Base-by-base conservation (phyloP, 30 jellyfish, hydroid and myxozoan genomes). In the Aurelia coerulea region DNA sequence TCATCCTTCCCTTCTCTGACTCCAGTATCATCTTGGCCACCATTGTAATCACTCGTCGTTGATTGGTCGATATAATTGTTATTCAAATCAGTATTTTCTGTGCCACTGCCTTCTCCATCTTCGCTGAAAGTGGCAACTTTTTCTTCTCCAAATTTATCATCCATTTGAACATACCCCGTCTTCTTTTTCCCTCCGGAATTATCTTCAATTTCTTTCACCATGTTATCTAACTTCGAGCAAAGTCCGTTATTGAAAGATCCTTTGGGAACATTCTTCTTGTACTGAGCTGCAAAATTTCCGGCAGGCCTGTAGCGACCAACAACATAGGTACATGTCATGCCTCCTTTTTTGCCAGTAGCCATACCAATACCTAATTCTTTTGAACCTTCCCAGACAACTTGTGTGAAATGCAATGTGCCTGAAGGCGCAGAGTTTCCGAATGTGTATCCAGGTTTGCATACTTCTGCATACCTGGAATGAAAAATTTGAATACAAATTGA, bases 301-400 rank as follows among this genome's bases (percentile, higher is more conserved):
- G 97, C 91, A 16, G 92, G 86, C 14, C 90, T 60, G 19, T 92
- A 92, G 53, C 98, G 65, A 5, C 90, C 98, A 29, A 93, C 98
- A 49, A 85, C 83, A 49, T 80, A 93, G 35, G 96, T 75, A 64
- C 98, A 93, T 46, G 80, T 74, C 92, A 80, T 87, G 4, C 88
- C 94, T 29, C 74, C 93, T 39, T 88, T 82, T 52, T 77, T 88
- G 32, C 90, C 94, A 2, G 83, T 88, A 7, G 98, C 98, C 80
- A 56, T 74, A 5, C 98, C 98, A 10, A 93, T 72, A 16, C 98
- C 98, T 10, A 93, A 87, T 58, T 82, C 80, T 34, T 77, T 81
- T n/a, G 87, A 49, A 4, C 83, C 89, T 35, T 93, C 92, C 98
- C 98, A 93, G 2, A 93, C 97, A 52, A 86, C 98, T 68, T 92